Evolutionary conservation across 2,113 vertebrate genomes (phyloP).

Genomic region (Lophochroa leadbeateri): DNA sequence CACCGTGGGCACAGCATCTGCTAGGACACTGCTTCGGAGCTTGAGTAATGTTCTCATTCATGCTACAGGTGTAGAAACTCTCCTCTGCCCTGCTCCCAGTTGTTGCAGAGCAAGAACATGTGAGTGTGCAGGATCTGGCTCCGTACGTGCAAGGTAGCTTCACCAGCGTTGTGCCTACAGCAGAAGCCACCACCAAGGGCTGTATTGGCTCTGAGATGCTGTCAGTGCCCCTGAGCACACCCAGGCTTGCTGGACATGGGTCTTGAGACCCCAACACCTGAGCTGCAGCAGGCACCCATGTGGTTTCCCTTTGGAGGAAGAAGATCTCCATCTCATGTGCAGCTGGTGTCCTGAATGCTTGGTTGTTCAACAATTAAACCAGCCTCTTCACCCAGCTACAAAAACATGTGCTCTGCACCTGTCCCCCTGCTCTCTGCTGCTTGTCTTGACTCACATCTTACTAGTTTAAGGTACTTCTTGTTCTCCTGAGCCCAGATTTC

Average conservation of each 20-base stretch:
- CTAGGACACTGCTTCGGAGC: not conserved
- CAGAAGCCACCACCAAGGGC: not conserved
- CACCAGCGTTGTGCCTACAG: fast-evolving
- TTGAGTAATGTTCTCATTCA: not conserved
- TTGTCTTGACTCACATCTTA: not conserved
- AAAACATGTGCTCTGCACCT: not conserved
- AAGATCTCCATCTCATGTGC: not conserved
- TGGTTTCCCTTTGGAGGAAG: not conserved
- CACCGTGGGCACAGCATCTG: fast-evolving
- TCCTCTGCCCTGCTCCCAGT: not conserved
- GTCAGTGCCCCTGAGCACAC: not conserved
- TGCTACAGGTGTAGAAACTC: not conserved
- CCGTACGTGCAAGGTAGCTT: fast-evolving
- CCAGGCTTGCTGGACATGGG: not conserved
- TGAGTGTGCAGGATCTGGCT: fast-evolving
- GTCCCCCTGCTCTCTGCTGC: not conserved
- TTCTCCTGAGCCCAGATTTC: not conserved
- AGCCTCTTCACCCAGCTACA: not conserved
- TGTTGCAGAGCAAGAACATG: not conserved
- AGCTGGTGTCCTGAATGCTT: not conserved
- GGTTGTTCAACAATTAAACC: not conserved
- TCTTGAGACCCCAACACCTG: not conserved
- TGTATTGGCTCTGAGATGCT: not conserved
- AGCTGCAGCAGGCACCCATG: not conserved
- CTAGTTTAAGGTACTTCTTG: not conserved